Percentiles rank a stretch among this genome's conserved stretches.
phyloP scores from a whole-genome alignment of 2,888 invertebrate species.

The Linnaemya tessellans region DNA sequence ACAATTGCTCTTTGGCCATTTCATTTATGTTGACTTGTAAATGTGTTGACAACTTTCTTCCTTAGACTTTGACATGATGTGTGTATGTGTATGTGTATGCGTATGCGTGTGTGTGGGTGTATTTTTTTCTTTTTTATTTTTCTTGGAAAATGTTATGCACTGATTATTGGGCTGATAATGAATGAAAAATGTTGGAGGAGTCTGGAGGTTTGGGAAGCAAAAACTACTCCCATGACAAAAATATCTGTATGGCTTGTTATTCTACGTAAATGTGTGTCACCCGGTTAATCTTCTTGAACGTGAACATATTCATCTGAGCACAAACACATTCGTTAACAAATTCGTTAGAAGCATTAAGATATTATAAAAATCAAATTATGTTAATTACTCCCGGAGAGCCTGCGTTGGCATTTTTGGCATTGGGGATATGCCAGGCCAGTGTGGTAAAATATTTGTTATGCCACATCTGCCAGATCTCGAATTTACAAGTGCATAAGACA shows the following conservation, averaged over 20 bases:
- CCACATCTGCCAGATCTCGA: too few relatives aligned
- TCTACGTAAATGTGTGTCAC: background rate
- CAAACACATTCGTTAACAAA: background rate
- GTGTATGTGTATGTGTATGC: too few relatives aligned
- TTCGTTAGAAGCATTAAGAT: background rate
- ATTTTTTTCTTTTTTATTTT: conserved; percentile 39
- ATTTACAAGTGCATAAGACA: too few relatives aligned
- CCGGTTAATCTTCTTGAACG: background rate
- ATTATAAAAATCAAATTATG: too few relatives aligned
- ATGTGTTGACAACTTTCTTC: conserved; percentile 64
- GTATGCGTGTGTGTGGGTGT: too few relatives aligned
- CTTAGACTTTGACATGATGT: conserved; percentile 15
- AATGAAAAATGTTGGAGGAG: background rate
- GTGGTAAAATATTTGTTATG: too few relatives aligned
- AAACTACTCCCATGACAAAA: background rate
- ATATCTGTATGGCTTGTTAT: background rate
- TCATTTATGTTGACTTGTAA: conserved; percentile 59
- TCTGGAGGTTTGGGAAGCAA: too few relatives aligned
- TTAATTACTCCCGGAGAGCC: too few relatives aligned
- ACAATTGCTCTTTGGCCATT: conserved; percentile 19
- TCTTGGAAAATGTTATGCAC: conserved; percentile 64
- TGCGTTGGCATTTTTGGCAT: too few relatives aligned
- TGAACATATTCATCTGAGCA: too few relatives aligned
- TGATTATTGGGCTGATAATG: conserved; percentile 46
- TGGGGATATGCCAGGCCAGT: too few relatives aligned